phyloP scores from a whole-genome alignment of 2,888 invertebrate genomes.

The Iselma pallidipennis region DNA sequence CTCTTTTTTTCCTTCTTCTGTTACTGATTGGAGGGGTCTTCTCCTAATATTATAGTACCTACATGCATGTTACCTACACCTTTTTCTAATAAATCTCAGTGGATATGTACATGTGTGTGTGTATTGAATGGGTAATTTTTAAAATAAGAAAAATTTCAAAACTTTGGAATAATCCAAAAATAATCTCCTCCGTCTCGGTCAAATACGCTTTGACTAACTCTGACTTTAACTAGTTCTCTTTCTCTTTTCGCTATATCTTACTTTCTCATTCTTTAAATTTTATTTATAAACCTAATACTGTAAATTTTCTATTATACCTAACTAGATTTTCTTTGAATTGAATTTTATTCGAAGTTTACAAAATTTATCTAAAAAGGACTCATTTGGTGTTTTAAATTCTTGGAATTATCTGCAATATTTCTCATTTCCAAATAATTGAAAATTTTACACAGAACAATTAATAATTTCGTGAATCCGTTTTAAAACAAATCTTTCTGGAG shows the following conservation, averaged over 20 bases:
- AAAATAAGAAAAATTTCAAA: background rate
- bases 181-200: slow-evolving; percentile 29
- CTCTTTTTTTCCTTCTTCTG: background rate
- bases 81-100: background rate
- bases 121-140: background rate
- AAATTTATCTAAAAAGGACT: background rate
- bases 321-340: slow-evolving; percentile 16
- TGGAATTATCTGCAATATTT: background rate
- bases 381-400: background rate
- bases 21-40: background rate
- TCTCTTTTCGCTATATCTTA: background rate
- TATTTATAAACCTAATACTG: background rate
- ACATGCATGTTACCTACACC: background rate
- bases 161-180: slow-evolving; percentile 31
- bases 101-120: too few species aligned
- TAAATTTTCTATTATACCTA: background rate
- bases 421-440: background rate
- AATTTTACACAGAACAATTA: background rate
- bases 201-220: slow-evolving; percentile 28
- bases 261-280: background rate
- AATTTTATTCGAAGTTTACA: slow-evolving; percentile 2
- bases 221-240: slow-evolving; percentile 24
- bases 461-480: background rate
- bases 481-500: slow-evolving; percentile 21
- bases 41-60: too few species aligned